phyloP scores from a whole-genome alignment of 2,113 vertebrate species.

The Gallinago media region DNA sequence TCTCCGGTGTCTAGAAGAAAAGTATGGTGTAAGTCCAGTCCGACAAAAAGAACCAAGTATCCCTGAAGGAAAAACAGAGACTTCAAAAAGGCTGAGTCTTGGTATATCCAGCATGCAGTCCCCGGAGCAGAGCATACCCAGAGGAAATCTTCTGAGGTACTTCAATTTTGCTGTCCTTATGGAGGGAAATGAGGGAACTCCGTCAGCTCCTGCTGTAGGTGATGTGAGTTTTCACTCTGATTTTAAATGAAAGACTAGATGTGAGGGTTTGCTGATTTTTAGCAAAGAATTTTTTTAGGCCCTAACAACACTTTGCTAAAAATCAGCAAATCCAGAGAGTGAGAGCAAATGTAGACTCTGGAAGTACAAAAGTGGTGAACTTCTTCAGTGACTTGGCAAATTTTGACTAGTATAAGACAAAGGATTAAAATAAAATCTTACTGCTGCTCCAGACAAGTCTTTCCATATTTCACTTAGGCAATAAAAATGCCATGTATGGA shows the following conservation, averaged over 20 bases:
- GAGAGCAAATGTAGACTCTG: neutral
- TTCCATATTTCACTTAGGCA: neutral
- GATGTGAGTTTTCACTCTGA: neutral
- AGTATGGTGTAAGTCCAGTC: slow-evolving; percentile 78
- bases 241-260: neutral
- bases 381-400: neutral
- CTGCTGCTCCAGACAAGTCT: neutral
- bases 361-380: neutral
- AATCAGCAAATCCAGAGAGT: neutral
- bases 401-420: neutral
- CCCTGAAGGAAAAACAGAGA: slow-evolving; percentile 76
- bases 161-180: neutral
- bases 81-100: slow-evolving; percentile 87
- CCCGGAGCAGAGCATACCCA: slow-evolving; percentile 71
- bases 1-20: slow-evolving; percentile 91
- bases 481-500: neutral
- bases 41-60: slow-evolving; percentile 33
- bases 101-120: slow-evolving; percentile 78
- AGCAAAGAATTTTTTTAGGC: neutral
- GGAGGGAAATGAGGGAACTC: neutral
- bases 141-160: slow-evolving; percentile 89
- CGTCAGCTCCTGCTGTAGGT: neutral
- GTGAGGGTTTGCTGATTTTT: neutral
- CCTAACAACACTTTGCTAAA: neutral
- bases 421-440: neutral